Percentiles rank a stretch among this genome's conserved stretches.
Conservation (phyloP, 2,888 invertebrate species). For the Drosophila siamana region DNA sequence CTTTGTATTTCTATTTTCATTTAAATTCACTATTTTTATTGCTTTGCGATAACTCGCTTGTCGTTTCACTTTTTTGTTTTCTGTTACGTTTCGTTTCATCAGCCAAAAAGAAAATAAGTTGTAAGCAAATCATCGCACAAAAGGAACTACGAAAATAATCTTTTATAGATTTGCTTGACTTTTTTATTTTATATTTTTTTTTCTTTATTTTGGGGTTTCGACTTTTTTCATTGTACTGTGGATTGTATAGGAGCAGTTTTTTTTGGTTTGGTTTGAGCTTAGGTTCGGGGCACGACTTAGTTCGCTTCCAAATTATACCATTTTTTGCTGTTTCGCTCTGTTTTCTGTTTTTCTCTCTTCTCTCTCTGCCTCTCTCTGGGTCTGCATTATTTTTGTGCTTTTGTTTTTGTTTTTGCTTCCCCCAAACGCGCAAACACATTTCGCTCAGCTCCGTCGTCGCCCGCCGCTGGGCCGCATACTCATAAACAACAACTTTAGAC, state of each 20-base stretch:
- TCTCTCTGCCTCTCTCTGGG: neutral
- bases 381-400: constrained; percentile 14
- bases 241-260: constrained; percentile 17
- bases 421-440: constrained; percentile 60
- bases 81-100: constrained; percentile 53
- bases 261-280: constrained; percentile 17
- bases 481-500: constrained; percentile 79
- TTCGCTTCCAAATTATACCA: constrained; percentile 55
- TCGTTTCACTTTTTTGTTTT: constrained; percentile 6
- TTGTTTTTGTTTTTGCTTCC: constrained; percentile 22
- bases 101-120: constrained; percentile 76
- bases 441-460: constrained; percentile 50
- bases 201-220: constrained; percentile 3
- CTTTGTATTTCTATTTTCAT: constrained; percentile 66
- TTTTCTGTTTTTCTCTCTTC: constrained; percentile 20
- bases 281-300: constrained; percentile 38
- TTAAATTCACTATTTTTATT: constrained; percentile 53
- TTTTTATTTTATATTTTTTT: constrained; percentile 25
- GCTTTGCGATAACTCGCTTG: constrained; percentile 63
- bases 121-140: constrained; percentile 81
- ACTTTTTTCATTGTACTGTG: constrained; percentile 10
- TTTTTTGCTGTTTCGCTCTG: constrained; percentile 37
- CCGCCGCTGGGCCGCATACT: constrained; percentile 61
- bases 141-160: constrained; percentile 82
- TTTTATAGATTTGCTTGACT: constrained; percentile 67